Evolutionary conservation across 2,113 vertebrate species (phyloP).

Genomic region (Nettapus auritus): DNA sequence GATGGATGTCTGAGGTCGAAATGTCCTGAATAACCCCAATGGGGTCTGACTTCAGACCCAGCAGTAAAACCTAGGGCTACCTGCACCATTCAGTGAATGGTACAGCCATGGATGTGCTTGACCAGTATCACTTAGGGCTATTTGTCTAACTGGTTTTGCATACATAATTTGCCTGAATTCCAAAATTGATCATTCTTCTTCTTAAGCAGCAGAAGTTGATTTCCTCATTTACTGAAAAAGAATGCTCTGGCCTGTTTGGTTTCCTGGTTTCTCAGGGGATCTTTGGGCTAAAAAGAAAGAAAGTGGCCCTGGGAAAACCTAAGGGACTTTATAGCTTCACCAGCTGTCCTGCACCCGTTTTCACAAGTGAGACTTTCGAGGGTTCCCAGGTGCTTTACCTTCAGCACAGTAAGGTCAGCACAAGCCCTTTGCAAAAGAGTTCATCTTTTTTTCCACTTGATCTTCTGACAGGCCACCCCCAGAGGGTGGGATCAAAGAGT

Average conservation of each 20-base stretch:
- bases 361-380: neutral
- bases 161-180: neutral
- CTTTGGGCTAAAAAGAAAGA: neutral
- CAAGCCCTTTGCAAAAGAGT: neutral
- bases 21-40: neutral
- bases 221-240: neutral
- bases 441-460: neutral
- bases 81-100: neutral
- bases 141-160: neutral
- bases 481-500: slow-evolving; percentile 82
- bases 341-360: neutral
- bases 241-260: neutral
- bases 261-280: neutral
- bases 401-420: neutral
- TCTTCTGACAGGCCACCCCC: slow-evolving; percentile 73
- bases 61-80: neutral
- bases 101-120: neutral
- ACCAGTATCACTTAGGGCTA: neutral
- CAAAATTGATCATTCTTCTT: neutral
- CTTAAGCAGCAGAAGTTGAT: neutral
- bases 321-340: neutral
- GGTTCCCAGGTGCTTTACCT: neutral
- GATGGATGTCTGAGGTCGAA: neutral
- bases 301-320: neutral
- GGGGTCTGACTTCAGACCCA: neutral